Percentiles rank a stretch among this genome's conserved stretches.
phyloP scores from a whole-genome alignment of 2,888 invertebrate genomes.

The Chrysolina americana region DNA sequence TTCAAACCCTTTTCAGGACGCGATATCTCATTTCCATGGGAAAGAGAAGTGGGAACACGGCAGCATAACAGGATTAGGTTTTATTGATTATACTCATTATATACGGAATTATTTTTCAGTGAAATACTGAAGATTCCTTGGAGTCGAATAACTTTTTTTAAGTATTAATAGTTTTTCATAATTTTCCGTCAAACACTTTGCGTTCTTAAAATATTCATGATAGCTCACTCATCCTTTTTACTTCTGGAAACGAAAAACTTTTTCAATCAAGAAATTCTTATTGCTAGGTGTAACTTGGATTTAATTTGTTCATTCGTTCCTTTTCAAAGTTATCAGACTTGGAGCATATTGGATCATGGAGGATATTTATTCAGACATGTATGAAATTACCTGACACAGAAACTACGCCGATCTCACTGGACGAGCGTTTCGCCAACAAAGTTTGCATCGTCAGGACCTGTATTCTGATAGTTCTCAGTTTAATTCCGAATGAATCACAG shows the following conservation, averaged over 20 bases:
- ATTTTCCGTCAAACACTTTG: neutral
- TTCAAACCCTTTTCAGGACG: neutral
- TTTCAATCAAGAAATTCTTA: conserved; percentile 5
- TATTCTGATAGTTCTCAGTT: too few species aligned
- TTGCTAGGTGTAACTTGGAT: neutral
- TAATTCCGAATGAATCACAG: too few species aligned
- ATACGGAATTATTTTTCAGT: neutral
- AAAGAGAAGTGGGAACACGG: neutral
- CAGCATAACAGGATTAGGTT: too few species aligned
- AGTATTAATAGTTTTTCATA: neutral
- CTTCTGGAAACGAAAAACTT: conserved; percentile 15
- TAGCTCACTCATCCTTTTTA: neutral
- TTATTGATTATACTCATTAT: neutral
- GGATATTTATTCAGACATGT: neutral
- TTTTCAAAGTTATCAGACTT: neutral
- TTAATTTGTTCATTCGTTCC: neutral
- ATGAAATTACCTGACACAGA: too few species aligned
- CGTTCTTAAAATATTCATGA: conserved; percentile 6
- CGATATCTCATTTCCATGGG: conserved; percentile 15
- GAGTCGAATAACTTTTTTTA: neutral
- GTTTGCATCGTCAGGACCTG: too few species aligned
- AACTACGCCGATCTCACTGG: too few species aligned
- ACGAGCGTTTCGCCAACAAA: too few species aligned
- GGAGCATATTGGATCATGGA: neutral
- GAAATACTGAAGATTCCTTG: neutral